These are phyloP conservation scores for Tor tambroides DNA, from an alignment of 2,113 vertebrate genomes.

Conservation along the genomic window DNA sequence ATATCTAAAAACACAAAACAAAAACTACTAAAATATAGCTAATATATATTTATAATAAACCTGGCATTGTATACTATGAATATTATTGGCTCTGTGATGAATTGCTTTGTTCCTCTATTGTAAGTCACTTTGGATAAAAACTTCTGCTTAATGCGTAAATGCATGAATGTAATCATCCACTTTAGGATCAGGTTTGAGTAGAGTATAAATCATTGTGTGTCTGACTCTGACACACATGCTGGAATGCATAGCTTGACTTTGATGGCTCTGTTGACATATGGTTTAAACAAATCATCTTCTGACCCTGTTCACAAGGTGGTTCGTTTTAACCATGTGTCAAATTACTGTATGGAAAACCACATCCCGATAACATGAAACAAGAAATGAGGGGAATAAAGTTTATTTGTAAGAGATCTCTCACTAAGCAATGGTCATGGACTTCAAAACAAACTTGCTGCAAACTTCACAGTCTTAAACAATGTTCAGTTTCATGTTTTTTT, in stretches of 20 bases:
- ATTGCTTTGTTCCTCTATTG: not conserved
- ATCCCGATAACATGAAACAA: not conserved
- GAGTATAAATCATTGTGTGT: not conserved
- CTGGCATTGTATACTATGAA: not conserved
- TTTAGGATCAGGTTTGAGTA: not conserved
- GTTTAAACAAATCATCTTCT: not conserved
- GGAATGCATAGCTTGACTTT: slow-evolving; percentile 14
- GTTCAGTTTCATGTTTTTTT: not conserved
- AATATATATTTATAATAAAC: no score
- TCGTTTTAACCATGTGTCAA: not conserved
- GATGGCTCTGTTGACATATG: slow-evolving; percentile 17
- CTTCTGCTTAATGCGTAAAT: not conserved
- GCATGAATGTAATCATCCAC: not conserved
- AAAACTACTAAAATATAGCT: no score
- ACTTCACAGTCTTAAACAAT: not conserved
- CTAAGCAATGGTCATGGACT: not conserved
- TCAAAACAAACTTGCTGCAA: not conserved
- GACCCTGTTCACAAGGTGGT: slow-evolving; percentile 1
- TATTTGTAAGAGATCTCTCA: not conserved
- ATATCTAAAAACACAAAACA: no score
- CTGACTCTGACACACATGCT: not conserved
- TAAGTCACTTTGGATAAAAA: not conserved
- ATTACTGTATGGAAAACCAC: not conserved
- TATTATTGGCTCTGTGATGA: not conserved
- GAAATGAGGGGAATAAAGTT: not conserved